These are phyloP conservation scores for Chaenocephalus aceratus DNA, from an alignment of 2,113 vertebrate genomes.

Conservation along the genomic window DNA sequence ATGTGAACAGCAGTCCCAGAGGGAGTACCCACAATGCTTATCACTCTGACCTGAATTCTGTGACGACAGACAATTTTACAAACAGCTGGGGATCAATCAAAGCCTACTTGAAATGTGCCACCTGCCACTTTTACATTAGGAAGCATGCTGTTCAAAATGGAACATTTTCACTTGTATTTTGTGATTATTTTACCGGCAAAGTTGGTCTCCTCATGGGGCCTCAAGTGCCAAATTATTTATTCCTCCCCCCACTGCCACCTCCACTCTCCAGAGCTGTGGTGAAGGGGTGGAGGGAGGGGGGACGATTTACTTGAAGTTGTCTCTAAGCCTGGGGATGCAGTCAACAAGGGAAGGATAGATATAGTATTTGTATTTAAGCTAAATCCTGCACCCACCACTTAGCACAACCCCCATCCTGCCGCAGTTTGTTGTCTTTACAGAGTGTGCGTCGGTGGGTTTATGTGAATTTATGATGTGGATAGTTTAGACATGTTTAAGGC, in stretches of 20 bases:
- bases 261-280: slow-evolving; percentile 72
- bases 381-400: slow-evolving; percentile 58
- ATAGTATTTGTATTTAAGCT: slow-evolving; percentile 76
- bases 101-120: slow-evolving; percentile 83
- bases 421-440: slow-evolving; percentile 19
- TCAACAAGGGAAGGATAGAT: slow-evolving; percentile 71
- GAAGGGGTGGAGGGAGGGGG: slow-evolving; percentile 60
- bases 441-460: slow-evolving; percentile 8
- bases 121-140: slow-evolving; percentile 89
- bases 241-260: slow-evolving; percentile 71
- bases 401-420: slow-evolving; percentile 36
- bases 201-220: slow-evolving; percentile 81
- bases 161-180: slow-evolving; percentile 84
- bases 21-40: slow-evolving; percentile 83
- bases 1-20: slow-evolving; percentile 72
- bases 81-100: slow-evolving; percentile 88
- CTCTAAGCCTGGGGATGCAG: slow-evolving; percentile 72
- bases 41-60: slow-evolving; percentile 88
- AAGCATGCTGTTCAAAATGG: slow-evolving; percentile 85
- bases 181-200: slow-evolving; percentile 86
- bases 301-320: slow-evolving; percentile 77
- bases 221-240: slow-evolving; percentile 83
- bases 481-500: slow-evolving; percentile 42
- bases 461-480: slow-evolving; percentile 43
- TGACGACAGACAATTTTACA: slow-evolving; percentile 86